Percentiles rank a stretch among this genome's conserved stretches.
Evolutionary conservation across 2,113 vertebrate genomes (phyloP).

Genomic region (Epinephelus cyanopodus): DNA sequence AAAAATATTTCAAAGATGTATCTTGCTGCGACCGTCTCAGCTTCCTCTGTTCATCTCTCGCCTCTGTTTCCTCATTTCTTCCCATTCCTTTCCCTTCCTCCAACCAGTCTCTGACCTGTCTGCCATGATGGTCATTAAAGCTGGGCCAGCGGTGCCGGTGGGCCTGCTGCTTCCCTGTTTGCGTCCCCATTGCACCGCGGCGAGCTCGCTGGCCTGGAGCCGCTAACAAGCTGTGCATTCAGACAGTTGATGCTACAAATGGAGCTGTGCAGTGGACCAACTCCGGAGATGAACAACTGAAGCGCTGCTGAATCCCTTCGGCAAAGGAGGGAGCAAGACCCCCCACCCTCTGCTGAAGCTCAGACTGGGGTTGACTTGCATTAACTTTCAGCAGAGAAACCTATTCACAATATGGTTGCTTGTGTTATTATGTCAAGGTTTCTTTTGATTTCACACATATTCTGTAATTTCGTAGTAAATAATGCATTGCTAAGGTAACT

Average conservation of each 20-base stretch:
- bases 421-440: constrained; percentile 11
- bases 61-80: neutral
- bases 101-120: constrained; percentile 56
- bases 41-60: constrained; percentile 1
- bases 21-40: constrained; percentile 20
- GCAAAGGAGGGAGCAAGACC: constrained; percentile 37
- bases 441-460: neutral
- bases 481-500: neutral
- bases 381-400: constrained; percentile 4
- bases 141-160: constrained; percentile 50
- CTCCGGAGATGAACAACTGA: constrained; percentile 63
- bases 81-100: neutral
- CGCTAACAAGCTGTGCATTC: constrained; percentile 78
- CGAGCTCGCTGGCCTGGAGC: constrained; percentile 63
- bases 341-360: constrained; percentile 19
- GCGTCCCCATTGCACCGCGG: constrained; percentile 47
- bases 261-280: constrained; percentile 70
- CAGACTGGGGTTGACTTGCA: neutral
- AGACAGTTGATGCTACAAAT: constrained; percentile 80
- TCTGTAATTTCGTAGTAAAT: neutral
- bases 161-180: constrained; percentile 65
- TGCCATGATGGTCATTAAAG: constrained; percentile 74
- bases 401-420: neutral
- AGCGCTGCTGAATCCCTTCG: constrained; percentile 52
- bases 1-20: constrained; percentile 37